Evolutionary conservation across 1,140 invertebrate species (phyloP), one percentile per base, ranked within the genome.

Genomic region (Littorina saxatilis): DNA sequence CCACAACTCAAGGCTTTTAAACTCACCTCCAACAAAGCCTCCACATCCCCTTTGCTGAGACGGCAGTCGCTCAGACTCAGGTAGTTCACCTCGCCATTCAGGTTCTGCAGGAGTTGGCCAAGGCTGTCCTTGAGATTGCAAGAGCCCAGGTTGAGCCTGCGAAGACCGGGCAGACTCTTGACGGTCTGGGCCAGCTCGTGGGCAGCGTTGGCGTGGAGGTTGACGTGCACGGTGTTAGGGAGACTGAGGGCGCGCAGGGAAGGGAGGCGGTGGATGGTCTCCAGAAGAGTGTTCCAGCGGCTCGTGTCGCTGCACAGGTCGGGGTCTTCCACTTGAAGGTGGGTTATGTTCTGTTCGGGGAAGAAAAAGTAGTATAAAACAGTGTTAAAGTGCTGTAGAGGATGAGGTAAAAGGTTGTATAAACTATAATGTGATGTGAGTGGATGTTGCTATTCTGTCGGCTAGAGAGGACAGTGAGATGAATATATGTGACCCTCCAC

Each of bases 1-100:
- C n/a, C n/a, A n/a, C n/a, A n/a, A n/a, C n/a, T n/a, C n/a, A n/a
- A n/a, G n/a, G n/a, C n/a, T n/a, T n/a, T n/a, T n/a, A 4, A 2
- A 37, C 74, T 58, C 50, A 58, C 74, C 74, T 76, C 37, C 35
- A 85, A 43, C n/a, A 91, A 58, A 47, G 86, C 86, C 47, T 81
- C 40, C 0, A 91, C 50, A 74, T 91, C 90, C 5, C 61, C 40
- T 43, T 87, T 79, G 32, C 61, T 85, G 29, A 91, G 81, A 0
- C 90, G 85, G 79, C 89, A 90, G 83, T 91, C 90, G 29, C 88
- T 81, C 15, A 91, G 81, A 58, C 87, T 88, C 35, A 91, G 70
- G 74, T 87, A 90, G 11, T 63, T 82, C 4, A 90, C 68, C 23
- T 32, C 77, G 50, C 82, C 79, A 1, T 63, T 40, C 17, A 89